These are phyloP conservation scores for Nothoprocta perdicaria DNA, from an alignment of 2,113 vertebrate genomes.

Conservation along the genomic window DNA sequence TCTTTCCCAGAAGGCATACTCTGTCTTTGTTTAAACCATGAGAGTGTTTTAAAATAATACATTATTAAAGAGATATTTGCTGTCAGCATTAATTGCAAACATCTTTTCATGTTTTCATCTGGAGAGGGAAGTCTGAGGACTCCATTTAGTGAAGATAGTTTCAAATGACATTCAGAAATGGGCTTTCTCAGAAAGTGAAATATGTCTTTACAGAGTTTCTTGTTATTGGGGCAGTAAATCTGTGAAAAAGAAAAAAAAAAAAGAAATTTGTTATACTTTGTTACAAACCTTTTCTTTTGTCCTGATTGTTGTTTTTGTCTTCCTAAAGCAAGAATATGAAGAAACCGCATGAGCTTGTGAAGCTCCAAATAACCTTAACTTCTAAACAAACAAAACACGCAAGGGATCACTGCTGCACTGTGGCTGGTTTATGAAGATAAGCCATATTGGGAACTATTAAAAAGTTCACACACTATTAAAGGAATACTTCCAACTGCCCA, in stretches of 20 bases:
- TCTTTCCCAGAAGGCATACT: not conserved
- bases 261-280: too few relatives aligned
- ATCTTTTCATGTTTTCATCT: slow-evolving; percentile 16
- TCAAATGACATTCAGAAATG: not conserved
- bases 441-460: not conserved
- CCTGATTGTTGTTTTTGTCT: not conserved
- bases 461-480: not conserved
- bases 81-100: slow-evolving; percentile 16
- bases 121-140: not conserved
- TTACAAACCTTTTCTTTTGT: not conserved
- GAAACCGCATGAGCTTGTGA: not conserved
- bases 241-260: not conserved
- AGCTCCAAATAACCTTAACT: not conserved
- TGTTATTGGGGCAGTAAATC: not conserved
- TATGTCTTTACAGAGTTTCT: not conserved
- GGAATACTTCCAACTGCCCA: not conserved
- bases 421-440: not conserved
- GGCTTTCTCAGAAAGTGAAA: not conserved
- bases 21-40: not conserved
- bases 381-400: not conserved
- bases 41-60: slow-evolving; percentile 35
- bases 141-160: not conserved
- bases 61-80: slow-evolving; percentile 5
- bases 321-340: not conserved
- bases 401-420: not conserved